Conservation (phyloP, 2,113 vertebrate species). For the Psittacula cyanocephala region DNA sequence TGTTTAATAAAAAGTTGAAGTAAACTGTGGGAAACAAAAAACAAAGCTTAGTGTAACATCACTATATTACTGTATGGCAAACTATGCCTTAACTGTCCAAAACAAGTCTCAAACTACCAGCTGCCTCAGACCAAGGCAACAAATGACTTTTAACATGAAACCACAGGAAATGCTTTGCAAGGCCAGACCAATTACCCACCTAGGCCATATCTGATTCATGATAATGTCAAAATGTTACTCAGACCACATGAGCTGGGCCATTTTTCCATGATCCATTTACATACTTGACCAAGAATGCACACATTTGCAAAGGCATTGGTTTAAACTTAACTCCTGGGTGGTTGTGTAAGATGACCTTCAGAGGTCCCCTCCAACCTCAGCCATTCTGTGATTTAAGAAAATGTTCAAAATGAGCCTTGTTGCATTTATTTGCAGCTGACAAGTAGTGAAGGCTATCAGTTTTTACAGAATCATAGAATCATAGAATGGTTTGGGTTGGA, state of each 20-base stretch:
- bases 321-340: not conserved
- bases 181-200: not conserved
- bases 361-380: not conserved
- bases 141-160: not conserved
- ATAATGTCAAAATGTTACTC: not conserved
- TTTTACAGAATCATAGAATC: not conserved
- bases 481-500: not conserved
- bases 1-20: not conserved
- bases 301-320: not conserved
- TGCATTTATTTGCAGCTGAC: not conserved
- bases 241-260: not conserved
- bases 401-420: not conserved
- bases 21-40: not conserved
- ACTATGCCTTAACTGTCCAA: not conserved
- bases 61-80: not conserved
- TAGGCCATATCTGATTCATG: rapidly evolving
- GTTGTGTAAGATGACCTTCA: not conserved
- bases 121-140: not conserved
- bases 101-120: not conserved
- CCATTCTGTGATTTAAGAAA: not conserved
- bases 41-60: not conserved
- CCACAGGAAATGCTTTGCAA: not conserved
- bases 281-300: not conserved
- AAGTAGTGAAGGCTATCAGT: not conserved
- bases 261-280: not conserved